phyloP scores from a whole-genome alignment of 2,888 invertebrate species.

The Mesorhabditis belari region DNA sequence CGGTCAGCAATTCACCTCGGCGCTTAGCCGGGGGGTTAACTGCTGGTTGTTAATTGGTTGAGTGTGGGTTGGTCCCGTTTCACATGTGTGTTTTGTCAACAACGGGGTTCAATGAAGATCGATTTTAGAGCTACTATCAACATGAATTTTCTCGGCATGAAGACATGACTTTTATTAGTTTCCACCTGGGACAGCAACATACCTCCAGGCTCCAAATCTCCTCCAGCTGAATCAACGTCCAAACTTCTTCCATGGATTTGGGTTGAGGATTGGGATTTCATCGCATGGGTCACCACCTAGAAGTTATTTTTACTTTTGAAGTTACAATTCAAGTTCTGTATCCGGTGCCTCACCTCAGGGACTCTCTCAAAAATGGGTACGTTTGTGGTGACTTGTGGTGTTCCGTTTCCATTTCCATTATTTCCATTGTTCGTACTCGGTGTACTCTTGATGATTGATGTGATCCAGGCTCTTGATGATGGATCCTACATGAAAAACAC shows the following conservation, averaged over 20 bases:
- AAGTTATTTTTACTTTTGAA: not conserved
- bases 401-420: not conserved
- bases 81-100: too few relatives aligned
- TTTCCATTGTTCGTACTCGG: conserved; percentile 45
- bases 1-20: too few relatives aligned
- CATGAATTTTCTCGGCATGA: too few relatives aligned
- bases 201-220: not conserved
- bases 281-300: not conserved
- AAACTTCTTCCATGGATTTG: conserved; percentile 22
- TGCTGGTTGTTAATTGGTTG: too few relatives aligned
- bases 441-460: conserved; percentile 65
- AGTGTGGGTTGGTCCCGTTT: too few relatives aligned
- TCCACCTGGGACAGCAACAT: too few relatives aligned
- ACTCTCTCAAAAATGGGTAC: not conserved
- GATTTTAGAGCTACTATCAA: too few relatives aligned
- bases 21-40: too few relatives aligned
- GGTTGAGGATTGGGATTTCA: conserved; percentile 20
- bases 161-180: too few relatives aligned
- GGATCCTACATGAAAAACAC: too few relatives aligned
- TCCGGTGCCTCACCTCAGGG: not conserved
- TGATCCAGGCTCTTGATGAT: conserved; percentile 85
- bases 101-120: too few relatives aligned
- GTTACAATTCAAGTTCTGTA: too few relatives aligned
- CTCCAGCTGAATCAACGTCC: conserved; percentile 11
- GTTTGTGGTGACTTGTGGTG: not conserved